Percentiles rank a stretch among this genome's conserved stretches.
These are phyloP conservation scores for Platygyra sinensis DNA, from an alignment of 64 coral and sea anemone species.

Conservation along the genomic window DNA sequence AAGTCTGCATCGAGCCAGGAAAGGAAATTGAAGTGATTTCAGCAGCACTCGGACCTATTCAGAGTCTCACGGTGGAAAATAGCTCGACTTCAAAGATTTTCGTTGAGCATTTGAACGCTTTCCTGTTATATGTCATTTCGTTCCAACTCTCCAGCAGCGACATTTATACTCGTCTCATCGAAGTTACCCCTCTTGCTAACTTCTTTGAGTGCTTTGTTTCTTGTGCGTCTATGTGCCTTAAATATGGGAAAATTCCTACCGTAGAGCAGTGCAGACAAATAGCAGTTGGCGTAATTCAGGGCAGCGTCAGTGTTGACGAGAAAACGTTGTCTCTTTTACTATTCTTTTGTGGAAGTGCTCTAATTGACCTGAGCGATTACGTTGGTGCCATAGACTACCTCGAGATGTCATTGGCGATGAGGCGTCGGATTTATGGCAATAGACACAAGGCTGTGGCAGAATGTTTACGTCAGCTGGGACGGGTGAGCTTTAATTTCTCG, in stretches of 20 bases:
- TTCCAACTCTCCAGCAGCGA: neutral
- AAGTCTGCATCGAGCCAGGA: neutral
- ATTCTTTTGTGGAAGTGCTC: conserved; percentile 6
- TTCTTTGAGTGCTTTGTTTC: conserved; percentile 18
- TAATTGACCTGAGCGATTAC: neutral
- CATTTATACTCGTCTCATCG: neutral
- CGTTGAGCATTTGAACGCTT: neutral
- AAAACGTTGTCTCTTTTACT: neutral
- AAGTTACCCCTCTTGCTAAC: neutral
- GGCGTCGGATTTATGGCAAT: neutral
- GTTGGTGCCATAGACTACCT: neutral
- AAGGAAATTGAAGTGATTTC: neutral
- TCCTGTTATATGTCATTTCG: neutral
- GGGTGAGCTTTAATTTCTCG: neutral
- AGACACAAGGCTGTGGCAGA: neutral
- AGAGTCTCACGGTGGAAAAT: neutral
- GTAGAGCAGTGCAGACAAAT: neutral
- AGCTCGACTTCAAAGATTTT: neutral
- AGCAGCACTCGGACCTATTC: neutral
- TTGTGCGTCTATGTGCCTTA: neutral
- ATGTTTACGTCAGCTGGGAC: neutral
- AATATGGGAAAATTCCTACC: neutral
- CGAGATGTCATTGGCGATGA: neutral
- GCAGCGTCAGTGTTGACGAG: neutral
- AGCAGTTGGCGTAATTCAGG: neutral